These are phyloP conservation scores for Metopolophium dirhodum DNA, from an alignment of 1,140 invertebrate species.

Conservation along the genomic window DNA sequence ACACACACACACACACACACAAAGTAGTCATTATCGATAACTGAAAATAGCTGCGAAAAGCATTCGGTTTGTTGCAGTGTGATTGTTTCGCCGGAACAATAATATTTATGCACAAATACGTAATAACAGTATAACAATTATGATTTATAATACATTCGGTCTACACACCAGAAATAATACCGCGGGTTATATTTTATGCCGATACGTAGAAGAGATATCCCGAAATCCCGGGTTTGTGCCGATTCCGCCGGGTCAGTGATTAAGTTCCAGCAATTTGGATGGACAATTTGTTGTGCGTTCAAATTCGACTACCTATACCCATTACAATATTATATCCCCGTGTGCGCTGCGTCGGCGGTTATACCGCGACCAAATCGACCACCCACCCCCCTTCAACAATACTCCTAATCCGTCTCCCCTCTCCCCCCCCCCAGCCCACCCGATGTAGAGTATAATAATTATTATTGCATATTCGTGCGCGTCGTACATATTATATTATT, in stretches of 20 bases:
- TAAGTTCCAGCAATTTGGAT: not conserved
- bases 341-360: too few relatives aligned
- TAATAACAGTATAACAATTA: too few relatives aligned
- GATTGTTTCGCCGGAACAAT: too few relatives aligned
- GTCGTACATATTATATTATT: not conserved
- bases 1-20: too few relatives aligned
- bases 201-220: not conserved
- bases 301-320: not conserved
- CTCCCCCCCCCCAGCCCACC: too few relatives aligned
- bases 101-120: too few relatives aligned
- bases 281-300: not conserved
- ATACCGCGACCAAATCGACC: not conserved
- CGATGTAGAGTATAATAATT: not conserved
- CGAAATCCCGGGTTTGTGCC: slow-evolving; percentile 24
- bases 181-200: not conserved
- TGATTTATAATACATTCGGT: not conserved
- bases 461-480: not conserved
- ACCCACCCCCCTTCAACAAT: not conserved
- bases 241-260: not conserved
- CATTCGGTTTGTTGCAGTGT: too few relatives aligned
- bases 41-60: too few relatives aligned
- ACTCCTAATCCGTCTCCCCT: not conserved
- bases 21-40: too few relatives aligned
- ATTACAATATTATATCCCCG: not conserved
- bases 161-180: slow-evolving; percentile 1